Conservation (phyloP, 2,888 invertebrate species). For the Cryptocheilus praepositus region DNA sequence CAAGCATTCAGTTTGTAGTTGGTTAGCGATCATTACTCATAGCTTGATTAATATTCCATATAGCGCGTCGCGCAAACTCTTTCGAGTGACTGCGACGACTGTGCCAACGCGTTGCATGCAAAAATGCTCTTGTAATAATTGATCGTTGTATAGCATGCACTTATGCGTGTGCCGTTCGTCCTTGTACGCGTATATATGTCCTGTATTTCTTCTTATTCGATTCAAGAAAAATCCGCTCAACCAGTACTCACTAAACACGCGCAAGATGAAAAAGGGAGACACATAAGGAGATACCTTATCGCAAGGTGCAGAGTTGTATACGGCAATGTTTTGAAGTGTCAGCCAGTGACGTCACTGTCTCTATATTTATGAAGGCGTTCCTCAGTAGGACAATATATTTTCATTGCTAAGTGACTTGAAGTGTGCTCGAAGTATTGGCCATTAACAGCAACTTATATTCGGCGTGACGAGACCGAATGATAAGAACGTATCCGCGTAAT, state of each 20-base stretch:
- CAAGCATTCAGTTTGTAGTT: not conserved
- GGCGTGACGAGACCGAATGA: not conserved
- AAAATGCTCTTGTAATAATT: not conserved
- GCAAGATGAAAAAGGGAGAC: slow-evolving; percentile 8
- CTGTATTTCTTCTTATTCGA: not conserved
- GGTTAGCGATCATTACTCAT: slow-evolving; percentile 41
- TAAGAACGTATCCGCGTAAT: not conserved
- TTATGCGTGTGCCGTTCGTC: not conserved
- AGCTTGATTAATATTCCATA: slow-evolving; percentile 44
- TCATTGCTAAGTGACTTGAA: not conserved
- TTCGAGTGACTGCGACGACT: slow-evolving; percentile 1
- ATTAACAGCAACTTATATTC: too few relatives aligned
- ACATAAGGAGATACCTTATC: slow-evolving; percentile 48
- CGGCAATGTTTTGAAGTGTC: slow-evolving; percentile 10
- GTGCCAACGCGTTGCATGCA: not conserved
- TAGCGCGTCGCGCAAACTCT: slow-evolving; percentile 19
- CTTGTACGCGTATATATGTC: too few relatives aligned
- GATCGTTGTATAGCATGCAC: not conserved
- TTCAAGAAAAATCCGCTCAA: slow-evolving; percentile 9
- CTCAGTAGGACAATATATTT: slow-evolving; percentile 17
- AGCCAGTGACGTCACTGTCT: slow-evolving; percentile 28
- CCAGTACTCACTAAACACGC: not conserved
- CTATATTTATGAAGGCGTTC: slow-evolving; percentile 20
- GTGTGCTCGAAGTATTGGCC: too few relatives aligned
- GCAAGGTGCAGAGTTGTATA: slow-evolving; percentile 34